Base-by-base conservation (phyloP, 2,113 vertebrate genomes). In the Poicephalus gulielmi region DNA sequence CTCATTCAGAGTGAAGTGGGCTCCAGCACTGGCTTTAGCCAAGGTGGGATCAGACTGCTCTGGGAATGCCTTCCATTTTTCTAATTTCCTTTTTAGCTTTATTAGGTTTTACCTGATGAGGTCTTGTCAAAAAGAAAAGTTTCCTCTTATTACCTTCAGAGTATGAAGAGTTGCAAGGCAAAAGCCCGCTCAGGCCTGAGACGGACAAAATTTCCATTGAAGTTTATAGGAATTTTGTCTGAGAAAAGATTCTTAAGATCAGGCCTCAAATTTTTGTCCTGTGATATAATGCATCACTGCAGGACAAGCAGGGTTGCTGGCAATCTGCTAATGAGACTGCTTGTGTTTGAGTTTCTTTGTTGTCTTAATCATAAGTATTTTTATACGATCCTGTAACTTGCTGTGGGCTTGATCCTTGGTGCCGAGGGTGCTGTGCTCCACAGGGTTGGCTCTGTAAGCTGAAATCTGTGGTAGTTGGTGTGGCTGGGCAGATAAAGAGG, bases 21-120 rank as follows among this genome's bases (percentile, higher is more conserved):
- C 76, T 95, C 88, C 43, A 55, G 1, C 1, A 0, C 2, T 79
- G 86, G 63, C 76, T 76, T 78, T 60, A 68, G 77, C 81, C 5
- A 12, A 66, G 87, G 27, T 60, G 89, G 92, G 80, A 95, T 95
- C 91, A 87, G 93, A 88, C 94, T 90, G 86, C 83, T 92, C 83
- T 91, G 97, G 91, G 97, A 98, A 93, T 92, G 95, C 66, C 83
- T 95, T 97, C 87, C 84, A 81, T 97, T 97, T 97, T 97, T 96
- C 94, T 97, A 94, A 97, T 98, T 97, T 98, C 96, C 97, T 97
- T 96, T 95, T 97, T 59, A 91, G 86, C 92, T 98, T 97, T 97
- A 97, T 97, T 97, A 94, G 96, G 91, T 97, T 98, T 98, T 97
- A 98, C 96, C 95, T 97, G 96, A 98, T 96, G 97, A 96, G 96